phyloP scores from a whole-genome alignment of 2,888 invertebrate species.

The Ethmia dodecea region DNA sequence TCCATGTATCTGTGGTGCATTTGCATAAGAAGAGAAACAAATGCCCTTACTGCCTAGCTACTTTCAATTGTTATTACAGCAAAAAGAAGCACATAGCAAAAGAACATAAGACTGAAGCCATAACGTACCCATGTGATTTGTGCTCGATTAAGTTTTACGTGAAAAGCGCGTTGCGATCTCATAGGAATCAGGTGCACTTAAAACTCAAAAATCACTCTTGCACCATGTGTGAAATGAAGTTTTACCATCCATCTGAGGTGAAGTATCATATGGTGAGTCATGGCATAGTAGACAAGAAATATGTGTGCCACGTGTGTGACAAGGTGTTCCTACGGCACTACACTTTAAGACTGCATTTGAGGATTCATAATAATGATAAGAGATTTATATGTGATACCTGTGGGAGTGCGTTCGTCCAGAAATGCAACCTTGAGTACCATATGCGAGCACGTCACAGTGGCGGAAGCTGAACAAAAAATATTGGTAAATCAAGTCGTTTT shows the following conservation, averaged over 20 bases:
- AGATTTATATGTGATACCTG: constrained; percentile 24
- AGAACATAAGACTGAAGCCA: constrained; percentile 55
- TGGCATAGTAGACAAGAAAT: constrained; percentile 61
- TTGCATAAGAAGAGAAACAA: constrained; percentile 59
- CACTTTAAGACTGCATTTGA: constrained; percentile 24
- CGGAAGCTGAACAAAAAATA: too few species aligned
- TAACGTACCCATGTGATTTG: constrained; percentile 16
- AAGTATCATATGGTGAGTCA: constrained; percentile 74
- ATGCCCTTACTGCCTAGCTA: constrained; percentile 60
- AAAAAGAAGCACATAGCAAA: constrained; percentile 56
- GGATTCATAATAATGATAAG: constrained; percentile 31
- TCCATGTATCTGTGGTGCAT: constrained; percentile 68
- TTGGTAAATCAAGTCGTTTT: too few species aligned
- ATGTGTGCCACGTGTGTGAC: constrained; percentile 64
- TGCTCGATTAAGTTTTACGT: constrained; percentile 44
- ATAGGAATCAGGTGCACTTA: constrained; percentile 57
- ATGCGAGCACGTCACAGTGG: too few species aligned
- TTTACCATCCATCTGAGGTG: constrained; percentile 71
- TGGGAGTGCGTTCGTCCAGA: constrained; percentile 23
- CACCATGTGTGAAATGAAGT: constrained; percentile 70
- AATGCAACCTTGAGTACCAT: constrained; percentile 22
- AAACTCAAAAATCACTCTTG: constrained; percentile 63
- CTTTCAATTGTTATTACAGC: constrained; percentile 61
- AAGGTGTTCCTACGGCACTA: constrained; percentile 1
- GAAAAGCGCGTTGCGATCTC: constrained; percentile 56